Evolutionary conservation across 2,113 vertebrate genomes (phyloP).

Genomic region (Drymodes brunneopygia): DNA sequence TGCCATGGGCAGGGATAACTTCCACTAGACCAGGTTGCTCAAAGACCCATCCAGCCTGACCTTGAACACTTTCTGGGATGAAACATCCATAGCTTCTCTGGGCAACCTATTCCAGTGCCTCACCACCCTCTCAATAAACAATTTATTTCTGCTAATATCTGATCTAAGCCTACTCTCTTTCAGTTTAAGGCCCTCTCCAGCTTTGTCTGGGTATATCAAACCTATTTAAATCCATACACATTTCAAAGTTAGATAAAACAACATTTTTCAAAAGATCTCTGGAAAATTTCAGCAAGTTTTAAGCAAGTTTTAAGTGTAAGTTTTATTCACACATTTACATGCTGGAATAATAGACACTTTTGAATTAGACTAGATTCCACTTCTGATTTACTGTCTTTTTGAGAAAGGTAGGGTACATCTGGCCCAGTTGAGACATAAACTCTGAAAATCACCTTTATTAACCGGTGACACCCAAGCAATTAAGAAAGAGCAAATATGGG

Average conservation of each 20-base stretch:
- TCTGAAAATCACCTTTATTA: conserved; percentile 1
- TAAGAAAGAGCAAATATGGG: background rate
- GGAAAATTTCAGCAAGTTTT: background rate
- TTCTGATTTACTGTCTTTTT: background rate
- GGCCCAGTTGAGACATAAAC: background rate
- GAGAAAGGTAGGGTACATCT: background rate
- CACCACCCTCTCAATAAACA: background rate
- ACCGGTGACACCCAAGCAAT: background rate
- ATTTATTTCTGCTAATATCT: background rate
- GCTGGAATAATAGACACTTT: background rate
- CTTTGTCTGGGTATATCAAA: background rate
- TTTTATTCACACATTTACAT: background rate
- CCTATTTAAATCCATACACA: background rate
- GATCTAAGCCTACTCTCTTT: background rate
- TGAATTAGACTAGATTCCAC: background rate
- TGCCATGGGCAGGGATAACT: background rate
- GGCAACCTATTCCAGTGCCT: background rate
- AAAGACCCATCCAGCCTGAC: background rate
- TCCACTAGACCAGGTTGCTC: background rate
- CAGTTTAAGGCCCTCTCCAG: background rate
- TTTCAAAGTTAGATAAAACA: background rate
- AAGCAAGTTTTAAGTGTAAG: background rate
- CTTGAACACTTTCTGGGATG: background rate
- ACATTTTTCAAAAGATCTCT: background rate
- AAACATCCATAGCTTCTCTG: background rate